phyloP scores from a whole-genome alignment of 2,797 vertebrate genomes.

The Emydoidea blandingii region DNA sequence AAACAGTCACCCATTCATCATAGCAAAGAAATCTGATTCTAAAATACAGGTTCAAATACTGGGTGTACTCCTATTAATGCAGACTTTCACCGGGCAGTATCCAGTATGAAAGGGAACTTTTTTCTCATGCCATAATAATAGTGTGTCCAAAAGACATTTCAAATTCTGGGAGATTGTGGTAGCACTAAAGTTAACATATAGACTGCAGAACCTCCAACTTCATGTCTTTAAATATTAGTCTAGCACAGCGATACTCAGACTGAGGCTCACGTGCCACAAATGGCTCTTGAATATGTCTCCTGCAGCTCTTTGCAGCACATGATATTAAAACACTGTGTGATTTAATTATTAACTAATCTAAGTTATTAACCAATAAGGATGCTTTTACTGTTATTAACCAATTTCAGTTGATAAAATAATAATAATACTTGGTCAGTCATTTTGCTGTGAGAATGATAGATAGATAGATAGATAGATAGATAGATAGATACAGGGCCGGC shows the following conservation, averaged over 20 bases:
- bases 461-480: no score
- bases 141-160: background rate
- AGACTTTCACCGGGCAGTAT: background rate
- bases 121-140: background rate
- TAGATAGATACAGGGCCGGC: no score
- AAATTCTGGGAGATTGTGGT: background rate
- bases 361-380: background rate
- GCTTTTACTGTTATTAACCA: background rate
- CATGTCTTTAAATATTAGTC: background rate
- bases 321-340: background rate
- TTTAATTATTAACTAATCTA: background rate
- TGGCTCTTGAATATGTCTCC: background rate
- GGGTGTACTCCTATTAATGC: background rate
- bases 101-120: background rate
- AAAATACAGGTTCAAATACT: background rate
- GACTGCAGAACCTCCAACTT: background rate
- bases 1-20: background rate
- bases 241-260: background rate
- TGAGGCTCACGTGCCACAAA: background rate
- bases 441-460: background rate
- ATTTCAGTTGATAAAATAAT: background rate
- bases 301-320: background rate
- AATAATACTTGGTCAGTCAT: background rate
- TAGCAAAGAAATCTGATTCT: background rate
- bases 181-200: background rate